These are phyloP conservation scores for Drosophila virilis DNA, from an alignment of 1,140 invertebrate genomes.

Conservation along the genomic window DNA sequence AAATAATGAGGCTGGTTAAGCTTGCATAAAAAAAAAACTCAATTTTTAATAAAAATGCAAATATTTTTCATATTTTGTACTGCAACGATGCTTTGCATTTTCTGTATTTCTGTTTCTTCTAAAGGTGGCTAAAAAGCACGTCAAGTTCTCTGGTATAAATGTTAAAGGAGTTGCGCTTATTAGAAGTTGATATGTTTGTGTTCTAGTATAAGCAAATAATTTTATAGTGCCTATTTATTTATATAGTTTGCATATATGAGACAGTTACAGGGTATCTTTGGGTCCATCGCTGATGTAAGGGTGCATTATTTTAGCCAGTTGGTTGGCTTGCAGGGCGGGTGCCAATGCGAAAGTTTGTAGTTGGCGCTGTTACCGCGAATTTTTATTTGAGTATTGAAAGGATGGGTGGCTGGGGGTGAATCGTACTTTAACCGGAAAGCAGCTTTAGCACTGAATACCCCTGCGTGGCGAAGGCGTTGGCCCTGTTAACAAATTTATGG, in stretches of 20 bases:
- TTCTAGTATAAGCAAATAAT: not conserved
- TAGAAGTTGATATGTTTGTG: no score
- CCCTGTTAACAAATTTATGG: slow-evolving; percentile 60
- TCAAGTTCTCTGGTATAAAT: not conserved
- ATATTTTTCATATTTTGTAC: slow-evolving; percentile 53
- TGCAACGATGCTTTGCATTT: slow-evolving; percentile 27
- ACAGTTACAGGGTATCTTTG: slow-evolving; percentile 20
- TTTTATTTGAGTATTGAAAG: slow-evolving; percentile 28
- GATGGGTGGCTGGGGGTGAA: not conserved
- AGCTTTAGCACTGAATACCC: slow-evolving; percentile 64
- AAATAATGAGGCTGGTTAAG: slow-evolving; percentile 19
- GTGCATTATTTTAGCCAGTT: slow-evolving; percentile 58
- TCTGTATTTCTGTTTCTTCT: slow-evolving; percentile 7
- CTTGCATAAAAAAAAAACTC: slow-evolving; percentile 31
- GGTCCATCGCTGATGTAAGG: slow-evolving; percentile 51
- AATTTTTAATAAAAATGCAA: slow-evolving; percentile 80
- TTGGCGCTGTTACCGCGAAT: slow-evolving; percentile 50
- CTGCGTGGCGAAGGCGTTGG: slow-evolving; percentile 35
- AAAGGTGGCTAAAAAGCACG: not conserved
- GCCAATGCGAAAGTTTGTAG: slow-evolving; percentile 55
- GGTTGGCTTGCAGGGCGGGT: slow-evolving; percentile 43
- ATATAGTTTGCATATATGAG: not conserved
- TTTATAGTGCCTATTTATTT: not conserved
- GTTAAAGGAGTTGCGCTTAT: not conserved
- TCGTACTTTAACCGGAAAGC: slow-evolving; percentile 63